Evolutionary conservation across 2,888 invertebrate genomes (phyloP), one percentile per base, ranked within the genome.

Genomic region (Microplitis deprimator): DNA sequence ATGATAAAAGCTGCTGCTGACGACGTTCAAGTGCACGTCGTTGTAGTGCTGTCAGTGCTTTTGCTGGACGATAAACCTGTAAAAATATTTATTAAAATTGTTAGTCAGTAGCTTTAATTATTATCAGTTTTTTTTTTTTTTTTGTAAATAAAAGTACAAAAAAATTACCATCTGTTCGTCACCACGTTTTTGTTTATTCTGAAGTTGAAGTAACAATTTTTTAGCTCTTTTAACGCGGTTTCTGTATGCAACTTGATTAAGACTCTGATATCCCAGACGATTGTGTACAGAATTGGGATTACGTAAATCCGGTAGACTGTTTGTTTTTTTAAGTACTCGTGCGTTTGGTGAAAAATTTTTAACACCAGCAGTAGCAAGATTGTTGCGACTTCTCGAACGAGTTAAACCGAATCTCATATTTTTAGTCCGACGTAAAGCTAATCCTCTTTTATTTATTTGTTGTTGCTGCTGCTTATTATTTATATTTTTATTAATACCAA

Each of bases 271-370:
- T 17, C 89, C 89, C 76, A 89, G 76, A 60, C 89, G 85, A 82
- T 85, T 89, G 72, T 89, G 86, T 62, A 89, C 89, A 1, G 89
- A 89, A 5, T 85, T 86, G 0, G 89, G 89, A 81, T 89, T 89
- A 41, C 87, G 81, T 5, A 89, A 76, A 81, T 89, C 87, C 0
- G 89, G 88, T 79, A 89, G 79, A 78, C 89, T 89, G 68, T 81
- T 89, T 6, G 87, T 87, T 78, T 87, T 84, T 61, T 89, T 88
- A 59, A 87, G 78, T 13, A 82, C 82, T 62, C 84, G 87, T 62
- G 83, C 85, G 62, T 80, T 84, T 5, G 82, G 84, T 20, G 83
- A 83, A 76, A 85, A 86, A 68, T 87, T 84, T 68, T 83, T 83
- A 68, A 83, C 83, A 17, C 73, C 77, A 29, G 76, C 74, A 17